Evolutionary conservation across 2,888 invertebrate species (phyloP), one percentile per base, ranked within the genome.

Genomic region (Lasioglossum villosulum): DNA sequence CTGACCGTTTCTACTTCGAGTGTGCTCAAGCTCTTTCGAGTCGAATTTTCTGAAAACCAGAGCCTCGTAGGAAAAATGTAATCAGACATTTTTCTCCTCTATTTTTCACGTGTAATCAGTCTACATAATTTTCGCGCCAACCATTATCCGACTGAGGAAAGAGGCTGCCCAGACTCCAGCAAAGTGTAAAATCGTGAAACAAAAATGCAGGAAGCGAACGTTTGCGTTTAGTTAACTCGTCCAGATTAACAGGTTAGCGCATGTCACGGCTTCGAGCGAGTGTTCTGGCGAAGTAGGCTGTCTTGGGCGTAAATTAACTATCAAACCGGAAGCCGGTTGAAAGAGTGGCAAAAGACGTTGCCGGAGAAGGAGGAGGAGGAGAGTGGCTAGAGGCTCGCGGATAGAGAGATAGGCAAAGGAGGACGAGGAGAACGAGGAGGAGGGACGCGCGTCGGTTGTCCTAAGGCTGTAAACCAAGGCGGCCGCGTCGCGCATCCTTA

Each of bases 401-500:
- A 27, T 70, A 82, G 79, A 80, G 52, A 52, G 23, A 52, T 52
- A 52, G 52, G 52, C 52, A 52, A 52, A 52, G 52, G 52, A 52
- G 52, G 52, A 52, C 52, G 52, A n/a, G 23, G 52, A 52, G 19
- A 79, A 79, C 70, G 52, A 23, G 52, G 52, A n/a, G 70, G 56
- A 45, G 68, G 56, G 52, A 4, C 12, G 23, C 68, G 14, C 79
- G 88, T 68, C 77, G 82, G 86, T 86, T 90, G 77, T 83, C 81
- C 81, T 83, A 88, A 89, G 88, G 86, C 82, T 85, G 81, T 83
- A 86, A 88, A 88, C 81, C 82, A 87, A 88, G 87, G 85, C 82
- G 80, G 79, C 78, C 87, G 83, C 85, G 85, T 86, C 86, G 83
- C 88, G 88, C 84, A 87, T 91, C 91, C 91, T 92, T 87, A 84